These are phyloP conservation scores for Rhinoptilus africanus DNA, from an alignment of 2,113 vertebrate species.

Conservation along the genomic window DNA sequence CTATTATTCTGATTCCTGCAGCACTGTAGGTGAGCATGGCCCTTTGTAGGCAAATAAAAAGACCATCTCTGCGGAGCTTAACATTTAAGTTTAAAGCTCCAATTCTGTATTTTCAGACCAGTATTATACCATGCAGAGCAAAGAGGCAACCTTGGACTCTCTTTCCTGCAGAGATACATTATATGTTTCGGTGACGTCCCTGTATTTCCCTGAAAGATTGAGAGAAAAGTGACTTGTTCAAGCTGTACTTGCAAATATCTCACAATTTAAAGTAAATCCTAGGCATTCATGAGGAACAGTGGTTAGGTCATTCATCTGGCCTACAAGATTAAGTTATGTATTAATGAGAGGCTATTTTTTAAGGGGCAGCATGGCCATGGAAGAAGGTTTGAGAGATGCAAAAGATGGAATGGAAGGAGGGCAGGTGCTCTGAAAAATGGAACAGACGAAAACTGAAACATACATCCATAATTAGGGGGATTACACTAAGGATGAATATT, in stretches of 20 bases:
- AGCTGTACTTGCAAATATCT: background rate
- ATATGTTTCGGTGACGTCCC: background rate
- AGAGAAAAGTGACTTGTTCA: background rate
- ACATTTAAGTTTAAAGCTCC: background rate
- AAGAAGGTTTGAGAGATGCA: background rate
- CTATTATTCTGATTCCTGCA: background rate
- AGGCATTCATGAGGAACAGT: background rate
- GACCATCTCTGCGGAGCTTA: background rate
- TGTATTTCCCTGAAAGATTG: background rate
- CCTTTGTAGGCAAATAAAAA: constrained; percentile 28
- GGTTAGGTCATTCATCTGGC: background rate
- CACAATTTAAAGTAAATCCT: background rate
- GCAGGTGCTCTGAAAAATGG: background rate
- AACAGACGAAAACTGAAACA: background rate
- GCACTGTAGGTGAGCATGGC: background rate
- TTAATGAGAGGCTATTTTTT: background rate
- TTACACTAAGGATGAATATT: background rate
- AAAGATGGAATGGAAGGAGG: background rate
- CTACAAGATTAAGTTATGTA: background rate
- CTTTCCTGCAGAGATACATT: background rate
- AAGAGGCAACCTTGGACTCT: background rate
- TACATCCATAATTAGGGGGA: background rate
- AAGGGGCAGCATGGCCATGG: background rate
- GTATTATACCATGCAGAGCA: background rate
- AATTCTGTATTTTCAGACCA: background rate